Conservation (phyloP, 1,140 invertebrate species). For the Drosophila equinoxialis region DNA sequence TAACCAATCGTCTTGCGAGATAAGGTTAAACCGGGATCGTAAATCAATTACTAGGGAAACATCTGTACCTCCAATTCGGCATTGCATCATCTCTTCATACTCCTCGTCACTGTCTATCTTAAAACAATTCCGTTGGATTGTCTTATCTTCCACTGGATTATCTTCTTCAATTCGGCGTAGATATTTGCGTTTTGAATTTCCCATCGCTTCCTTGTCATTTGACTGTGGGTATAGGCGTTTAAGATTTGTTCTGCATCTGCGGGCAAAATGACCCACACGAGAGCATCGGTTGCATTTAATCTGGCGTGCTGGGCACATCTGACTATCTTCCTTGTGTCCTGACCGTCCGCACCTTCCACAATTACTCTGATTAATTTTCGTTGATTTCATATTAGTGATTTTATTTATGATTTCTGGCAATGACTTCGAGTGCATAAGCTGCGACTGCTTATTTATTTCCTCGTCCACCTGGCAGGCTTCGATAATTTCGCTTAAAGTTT, state of each 20-base stretch:
- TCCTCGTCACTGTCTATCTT: slow-evolving; percentile 6
- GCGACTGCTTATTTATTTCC: slow-evolving; percentile 4
- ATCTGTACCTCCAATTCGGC: slow-evolving; percentile 9
- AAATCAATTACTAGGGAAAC: slow-evolving; percentile 23
- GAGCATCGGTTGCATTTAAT: slow-evolving; percentile 14
- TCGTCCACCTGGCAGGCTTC: slow-evolving; percentile 10
- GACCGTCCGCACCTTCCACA: slow-evolving; percentile 5
- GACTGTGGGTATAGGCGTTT: slow-evolving; percentile 2
- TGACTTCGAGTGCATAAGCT: neutral
- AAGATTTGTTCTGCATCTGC: slow-evolving; percentile 1
- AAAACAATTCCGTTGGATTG: slow-evolving; percentile 5
- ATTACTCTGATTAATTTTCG: neutral
- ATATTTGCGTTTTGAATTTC: neutral
- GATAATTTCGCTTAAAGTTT: slow-evolving; percentile 6
- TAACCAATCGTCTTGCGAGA: slow-evolving; percentile 13
- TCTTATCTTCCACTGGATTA: neutral
- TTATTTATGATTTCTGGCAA: slow-evolving; percentile 1
- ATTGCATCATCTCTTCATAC: slow-evolving; percentile 18
- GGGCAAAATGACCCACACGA: slow-evolving; percentile 9
- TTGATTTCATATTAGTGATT: neutral
- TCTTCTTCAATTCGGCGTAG: neutral
- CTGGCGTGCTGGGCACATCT: slow-evolving; percentile 13
- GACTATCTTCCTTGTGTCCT: neutral
- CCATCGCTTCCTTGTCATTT: neutral
- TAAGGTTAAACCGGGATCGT: slow-evolving; percentile 11